Evolutionary conservation across 92 coral and sea anemone genomes (phyloP).

Genomic region (Epizoanthus ramosus): DNA sequence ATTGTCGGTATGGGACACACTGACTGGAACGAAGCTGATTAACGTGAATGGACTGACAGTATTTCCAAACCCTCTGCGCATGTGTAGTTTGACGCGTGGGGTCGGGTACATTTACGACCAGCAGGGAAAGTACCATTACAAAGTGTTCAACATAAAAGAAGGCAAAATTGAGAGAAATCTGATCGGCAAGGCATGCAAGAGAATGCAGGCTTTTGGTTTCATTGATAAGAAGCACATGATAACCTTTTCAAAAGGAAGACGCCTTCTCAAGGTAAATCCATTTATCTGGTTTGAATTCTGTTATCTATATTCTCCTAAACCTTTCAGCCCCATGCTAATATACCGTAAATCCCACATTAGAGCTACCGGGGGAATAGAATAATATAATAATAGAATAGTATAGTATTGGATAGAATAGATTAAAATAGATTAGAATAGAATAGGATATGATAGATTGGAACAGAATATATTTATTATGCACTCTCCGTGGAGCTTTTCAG

Average conservation of each 20-base stretch:
- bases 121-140: conserved; percentile 70
- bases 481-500: no score
- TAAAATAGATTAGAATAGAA: no score
- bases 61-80: conserved; percentile 77
- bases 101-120: conserved; percentile 86
- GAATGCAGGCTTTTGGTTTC: conserved; percentile 88
- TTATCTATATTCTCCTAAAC: no score
- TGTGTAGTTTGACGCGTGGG: conserved; percentile 74
- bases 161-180: conserved; percentile 79
- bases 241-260: conserved; percentile 87
- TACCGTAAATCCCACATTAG: neutral
- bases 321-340: neutral
- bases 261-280: conserved; percentile 64
- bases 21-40: conserved; percentile 71
- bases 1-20: conserved; percentile 79
- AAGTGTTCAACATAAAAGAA: conserved; percentile 74
- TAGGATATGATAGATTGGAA: no score
- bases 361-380: no score
- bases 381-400: no score
- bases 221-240: conserved; percentile 77
- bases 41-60: conserved; percentile 49
- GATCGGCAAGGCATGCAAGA: conserved; percentile 91
- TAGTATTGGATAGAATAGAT: no score
- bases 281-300: neutral
- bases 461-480: no score